Evolutionary conservation across 2,797 vertebrate genomes (phyloP).

Genomic region (Vespertilio murinus): DNA sequence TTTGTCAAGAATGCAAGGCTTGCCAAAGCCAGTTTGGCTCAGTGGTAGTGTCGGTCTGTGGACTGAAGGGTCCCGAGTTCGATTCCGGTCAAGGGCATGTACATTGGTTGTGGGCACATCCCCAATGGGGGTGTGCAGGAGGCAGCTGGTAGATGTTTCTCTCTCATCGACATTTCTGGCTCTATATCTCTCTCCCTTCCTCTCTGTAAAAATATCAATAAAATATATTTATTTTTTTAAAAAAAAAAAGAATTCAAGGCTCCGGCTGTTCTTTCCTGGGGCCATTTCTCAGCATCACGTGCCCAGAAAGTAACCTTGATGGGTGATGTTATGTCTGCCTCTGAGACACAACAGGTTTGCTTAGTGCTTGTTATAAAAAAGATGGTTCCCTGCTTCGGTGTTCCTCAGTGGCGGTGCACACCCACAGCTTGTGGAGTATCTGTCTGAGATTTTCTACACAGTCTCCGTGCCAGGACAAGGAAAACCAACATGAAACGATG

Average conservation of each 20-base stretch:
- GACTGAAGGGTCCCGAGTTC: too few species aligned
- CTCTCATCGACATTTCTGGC: too few species aligned
- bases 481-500: not conserved
- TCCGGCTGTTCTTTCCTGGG: not conserved
- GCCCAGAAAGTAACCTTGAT: not conserved
- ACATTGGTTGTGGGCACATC: too few species aligned
- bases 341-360: not conserved
- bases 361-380: not conserved
- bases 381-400: not conserved
- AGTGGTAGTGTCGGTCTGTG: too few species aligned
- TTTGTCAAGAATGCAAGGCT: not conserved
- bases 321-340: not conserved
- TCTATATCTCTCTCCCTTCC: too few species aligned
- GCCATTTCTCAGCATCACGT: not conserved
- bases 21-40: too few species aligned
- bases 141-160: too few species aligned
- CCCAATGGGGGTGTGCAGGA: too few species aligned
- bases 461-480: too few species aligned
- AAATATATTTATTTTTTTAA: too few species aligned
- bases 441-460: not conserved
- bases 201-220: too few species aligned
- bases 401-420: not conserved
- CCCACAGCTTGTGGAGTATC: accelerated
- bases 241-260: not conserved
- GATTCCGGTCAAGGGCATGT: too few species aligned